Base-by-base conservation (phyloP, 2,888 invertebrate species). In the Fissipunctia ypsillon region DNA sequence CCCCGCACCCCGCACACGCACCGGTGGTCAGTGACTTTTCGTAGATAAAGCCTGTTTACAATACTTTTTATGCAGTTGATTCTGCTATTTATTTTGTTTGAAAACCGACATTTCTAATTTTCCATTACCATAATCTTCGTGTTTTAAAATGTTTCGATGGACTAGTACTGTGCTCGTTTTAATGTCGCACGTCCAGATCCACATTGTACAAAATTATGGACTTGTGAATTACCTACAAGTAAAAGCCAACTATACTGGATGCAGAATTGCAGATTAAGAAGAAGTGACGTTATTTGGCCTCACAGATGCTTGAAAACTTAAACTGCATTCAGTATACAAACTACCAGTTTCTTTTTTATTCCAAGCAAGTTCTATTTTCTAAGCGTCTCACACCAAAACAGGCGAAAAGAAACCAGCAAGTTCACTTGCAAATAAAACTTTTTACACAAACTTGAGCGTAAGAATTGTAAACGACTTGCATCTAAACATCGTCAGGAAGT, bases 401-500 rank as follows among this genome's bases (percentile, higher is more conserved):
- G 10, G 16, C 6, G 3, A 38, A 41, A 69, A 31, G 0, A 41
- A 54, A 31, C 16, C 25, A 22, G 14, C 28, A 38, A 52, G 35
- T 67, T 28, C 5, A 38, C 57, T 59, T n/a, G 9, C 10, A 61
- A 61, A n/a, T 28, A 19, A 28, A 57, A 60, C 59, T 78, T 73
- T 64, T 19, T 48, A 71, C 28, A 31, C 45, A 41, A 41, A 31
- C 14, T 59, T n/a, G n/a, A 78, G 31, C 52, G 16, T 65, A 76
- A 69, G 60, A 70, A 69, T 50, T 66, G 12, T 52, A 70, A 70
- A 56, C 67, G 66, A 65, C 50, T 68, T 65, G 56, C 67, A 84
- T 84, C 54, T 75, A 57, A 78, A 67, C 73, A 72, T 67, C 64
- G 41, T 64, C 78, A 74, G 48, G 56, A 72, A 78, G 77, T 81